Conservation (phyloP, 2,797 vertebrate species). For the Catamblyrhynchus diadema region DNA sequence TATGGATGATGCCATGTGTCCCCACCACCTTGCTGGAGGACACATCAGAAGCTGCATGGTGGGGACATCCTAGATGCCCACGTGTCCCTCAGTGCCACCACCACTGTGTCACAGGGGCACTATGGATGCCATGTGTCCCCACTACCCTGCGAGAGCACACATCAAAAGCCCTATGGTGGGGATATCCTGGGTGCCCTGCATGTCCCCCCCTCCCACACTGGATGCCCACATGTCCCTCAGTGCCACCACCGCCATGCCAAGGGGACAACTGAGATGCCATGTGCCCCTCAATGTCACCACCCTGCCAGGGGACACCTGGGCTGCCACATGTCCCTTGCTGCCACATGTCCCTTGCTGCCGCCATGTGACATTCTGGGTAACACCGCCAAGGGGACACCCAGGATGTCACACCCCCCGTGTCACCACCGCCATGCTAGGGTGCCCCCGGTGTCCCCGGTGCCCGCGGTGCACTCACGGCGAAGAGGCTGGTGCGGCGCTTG, state of each 20-base stretch:
- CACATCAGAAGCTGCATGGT: background rate
- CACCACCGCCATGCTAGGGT: accelerated
- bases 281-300: accelerated
- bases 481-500: conserved; percentile 90
- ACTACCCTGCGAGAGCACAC: background rate
- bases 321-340: accelerated
- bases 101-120: no score
- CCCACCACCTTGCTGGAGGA: no score
- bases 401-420: background rate
- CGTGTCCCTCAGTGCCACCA: no score
- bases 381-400: background rate
- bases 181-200: accelerated
- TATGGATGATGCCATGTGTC: no score
- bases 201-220: background rate
- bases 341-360: background rate
- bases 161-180: no score
- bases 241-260: accelerated
- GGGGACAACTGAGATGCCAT: accelerated
- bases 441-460: accelerated
- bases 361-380: background rate
- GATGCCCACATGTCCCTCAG: background rate
- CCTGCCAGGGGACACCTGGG: background rate
- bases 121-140: no score
- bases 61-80: background rate
- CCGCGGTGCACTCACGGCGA: conserved; percentile 82